Conservation (phyloP, 1,140 invertebrate species). For the Bombus vancouverensis region DNA sequence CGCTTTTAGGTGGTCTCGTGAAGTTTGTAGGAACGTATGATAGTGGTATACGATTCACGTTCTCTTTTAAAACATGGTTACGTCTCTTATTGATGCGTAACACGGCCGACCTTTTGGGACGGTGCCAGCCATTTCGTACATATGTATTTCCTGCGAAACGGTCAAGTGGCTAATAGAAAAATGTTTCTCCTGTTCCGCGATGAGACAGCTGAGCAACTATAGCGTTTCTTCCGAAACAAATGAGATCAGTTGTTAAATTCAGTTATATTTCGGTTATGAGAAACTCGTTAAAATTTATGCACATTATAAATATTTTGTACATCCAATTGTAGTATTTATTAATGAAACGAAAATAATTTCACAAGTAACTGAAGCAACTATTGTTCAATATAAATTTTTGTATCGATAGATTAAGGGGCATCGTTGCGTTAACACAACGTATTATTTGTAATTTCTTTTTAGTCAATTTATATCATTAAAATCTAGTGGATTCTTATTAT, state of each 20-base stretch:
- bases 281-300: too few species aligned
- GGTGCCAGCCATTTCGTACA: conserved; percentile 36
- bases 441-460: neutral
- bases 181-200: conserved; percentile 16
- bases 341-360: too few species aligned
- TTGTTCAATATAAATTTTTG: too few species aligned
- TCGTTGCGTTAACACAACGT: neutral
- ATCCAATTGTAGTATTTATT: too few species aligned
- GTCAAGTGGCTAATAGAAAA: conserved; percentile 11
- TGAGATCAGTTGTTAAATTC: neutral
- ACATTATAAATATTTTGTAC: too few species aligned
- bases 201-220: neutral
- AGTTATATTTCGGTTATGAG: neutral
- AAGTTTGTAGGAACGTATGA: neutral
- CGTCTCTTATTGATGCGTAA: conserved; percentile 30
- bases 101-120: conserved; percentile 52
- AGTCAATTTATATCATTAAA: neutral
- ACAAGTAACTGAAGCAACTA: too few species aligned
- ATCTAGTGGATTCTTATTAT: neutral
- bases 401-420: neutral
- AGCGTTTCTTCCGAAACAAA: neutral
- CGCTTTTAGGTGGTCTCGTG: conserved; percentile 9
- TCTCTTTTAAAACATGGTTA: conserved; percentile 20
- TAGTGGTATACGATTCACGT: neutral
- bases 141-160: neutral